phyloP scores from a whole-genome alignment of 1,140 invertebrate species.

The Chlorops oryzae region DNA sequence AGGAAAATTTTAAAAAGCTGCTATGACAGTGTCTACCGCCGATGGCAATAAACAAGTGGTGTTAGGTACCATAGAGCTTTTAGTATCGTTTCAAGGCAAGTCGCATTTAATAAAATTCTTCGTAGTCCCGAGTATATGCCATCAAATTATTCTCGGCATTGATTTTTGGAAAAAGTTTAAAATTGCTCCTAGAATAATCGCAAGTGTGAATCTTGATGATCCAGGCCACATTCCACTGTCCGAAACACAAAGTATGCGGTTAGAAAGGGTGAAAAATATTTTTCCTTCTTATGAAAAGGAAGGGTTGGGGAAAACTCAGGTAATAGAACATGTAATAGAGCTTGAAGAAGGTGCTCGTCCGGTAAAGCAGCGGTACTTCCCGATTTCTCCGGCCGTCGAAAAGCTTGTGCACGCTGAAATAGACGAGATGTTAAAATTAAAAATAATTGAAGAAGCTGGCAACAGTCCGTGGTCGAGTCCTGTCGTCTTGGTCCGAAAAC shows the following conservation, averaged over 20 bases:
- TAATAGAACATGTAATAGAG: not conserved
- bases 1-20: no score
- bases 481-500: conserved; percentile 11
- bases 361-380: conserved; percentile 3
- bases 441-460: conserved; percentile 20
- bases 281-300: not conserved
- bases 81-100: no score
- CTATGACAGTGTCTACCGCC: no score
- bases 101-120: no score
- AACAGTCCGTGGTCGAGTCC: conserved; percentile 14
- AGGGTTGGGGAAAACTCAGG: not conserved
- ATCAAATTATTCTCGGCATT: no score
- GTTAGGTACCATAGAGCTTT: no score
- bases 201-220: no score
- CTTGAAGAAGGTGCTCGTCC: not conserved
- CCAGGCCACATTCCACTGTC: no score
- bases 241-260: not conserved
- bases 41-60: no score
- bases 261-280: not conserved
- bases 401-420: not conserved
- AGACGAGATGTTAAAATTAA: conserved; percentile 21
- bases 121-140: no score
- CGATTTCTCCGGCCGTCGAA: not conserved
- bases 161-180: no score
- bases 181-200: no score